phyloP scores from a whole-genome alignment of 2,113 vertebrate species.

The Bos javanicus region DNA sequence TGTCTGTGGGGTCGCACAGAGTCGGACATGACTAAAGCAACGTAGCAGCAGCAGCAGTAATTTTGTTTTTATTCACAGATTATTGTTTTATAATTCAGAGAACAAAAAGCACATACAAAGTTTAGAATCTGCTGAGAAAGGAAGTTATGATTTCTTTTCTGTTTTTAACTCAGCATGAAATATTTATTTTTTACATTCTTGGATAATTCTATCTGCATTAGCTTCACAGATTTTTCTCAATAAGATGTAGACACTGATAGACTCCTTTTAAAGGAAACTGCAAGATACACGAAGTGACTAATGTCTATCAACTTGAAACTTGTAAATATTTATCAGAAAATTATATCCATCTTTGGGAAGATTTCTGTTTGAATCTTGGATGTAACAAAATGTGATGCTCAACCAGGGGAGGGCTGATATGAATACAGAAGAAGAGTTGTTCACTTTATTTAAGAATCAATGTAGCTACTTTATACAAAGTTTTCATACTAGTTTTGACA shows the following conservation, averaged over 20 bases:
- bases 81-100: not conserved
- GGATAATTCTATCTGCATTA: constrained; percentile 39
- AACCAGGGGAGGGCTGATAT: not conserved
- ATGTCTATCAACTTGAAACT: constrained; percentile 49
- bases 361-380: not conserved
- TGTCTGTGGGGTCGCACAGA: no score
- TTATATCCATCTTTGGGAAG: not conserved
- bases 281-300: constrained; percentile 30
- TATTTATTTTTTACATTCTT: constrained; percentile 55
- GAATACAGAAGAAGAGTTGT: not conserved
- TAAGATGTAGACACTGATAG: constrained; percentile 29
- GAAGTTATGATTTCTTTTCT: not conserved
- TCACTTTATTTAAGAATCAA: not conserved
- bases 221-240: constrained; percentile 51
- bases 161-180: constrained; percentile 47
- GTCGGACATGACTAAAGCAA: no score
- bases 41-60: no score
- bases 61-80: not conserved
- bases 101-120: not conserved
- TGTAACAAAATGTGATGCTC: not conserved
- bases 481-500: not conserved
- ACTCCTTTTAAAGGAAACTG: constrained; percentile 53
- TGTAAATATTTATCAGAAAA: constrained; percentile 69
- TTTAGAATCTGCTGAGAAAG: not conserved
- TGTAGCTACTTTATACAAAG: not conserved